Conservation (phyloP, 2,888 invertebrate genomes). For the Andricus curvator region DNA sequence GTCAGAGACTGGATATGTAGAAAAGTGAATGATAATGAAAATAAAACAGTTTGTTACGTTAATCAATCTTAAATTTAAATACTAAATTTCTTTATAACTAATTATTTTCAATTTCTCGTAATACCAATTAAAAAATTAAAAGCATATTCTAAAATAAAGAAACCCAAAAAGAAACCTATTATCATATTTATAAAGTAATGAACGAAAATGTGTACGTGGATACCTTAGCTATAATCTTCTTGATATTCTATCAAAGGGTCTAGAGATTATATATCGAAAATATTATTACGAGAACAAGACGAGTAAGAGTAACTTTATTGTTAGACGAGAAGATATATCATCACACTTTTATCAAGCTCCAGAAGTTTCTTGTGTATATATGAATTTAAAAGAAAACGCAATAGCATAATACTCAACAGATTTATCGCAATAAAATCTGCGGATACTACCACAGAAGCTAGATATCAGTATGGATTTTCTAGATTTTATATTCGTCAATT, state of each 20-base stretch:
- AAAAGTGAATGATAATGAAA: too few relatives aligned
- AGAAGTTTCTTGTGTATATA: background rate
- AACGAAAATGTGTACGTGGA: background rate
- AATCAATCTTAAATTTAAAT: too few relatives aligned
- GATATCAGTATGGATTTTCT: background rate
- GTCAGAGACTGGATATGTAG: too few relatives aligned
- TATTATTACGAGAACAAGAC: background rate
- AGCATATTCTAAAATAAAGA: background rate
- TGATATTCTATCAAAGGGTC: background rate
- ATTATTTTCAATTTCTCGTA: too few relatives aligned
- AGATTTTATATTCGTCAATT: constrained; percentile 11
- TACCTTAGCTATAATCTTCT: background rate
- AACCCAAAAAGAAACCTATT: too few relatives aligned
- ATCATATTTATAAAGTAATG: background rate
- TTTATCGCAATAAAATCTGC: background rate
- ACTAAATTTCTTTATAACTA: too few relatives aligned
- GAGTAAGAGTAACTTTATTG: background rate
- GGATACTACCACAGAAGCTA: background rate
- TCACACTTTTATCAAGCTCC: background rate
- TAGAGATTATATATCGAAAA: background rate
- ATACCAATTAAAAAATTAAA: too few relatives aligned
- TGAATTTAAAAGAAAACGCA: background rate
- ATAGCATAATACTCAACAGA: background rate
- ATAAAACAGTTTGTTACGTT: too few relatives aligned
- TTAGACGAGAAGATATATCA: background rate